Percentiles rank a stretch among this genome's conserved stretches.
Evolutionary conservation across 2,888 invertebrate species (phyloP).

Genomic region (Tetragonula carbonaria): DNA sequence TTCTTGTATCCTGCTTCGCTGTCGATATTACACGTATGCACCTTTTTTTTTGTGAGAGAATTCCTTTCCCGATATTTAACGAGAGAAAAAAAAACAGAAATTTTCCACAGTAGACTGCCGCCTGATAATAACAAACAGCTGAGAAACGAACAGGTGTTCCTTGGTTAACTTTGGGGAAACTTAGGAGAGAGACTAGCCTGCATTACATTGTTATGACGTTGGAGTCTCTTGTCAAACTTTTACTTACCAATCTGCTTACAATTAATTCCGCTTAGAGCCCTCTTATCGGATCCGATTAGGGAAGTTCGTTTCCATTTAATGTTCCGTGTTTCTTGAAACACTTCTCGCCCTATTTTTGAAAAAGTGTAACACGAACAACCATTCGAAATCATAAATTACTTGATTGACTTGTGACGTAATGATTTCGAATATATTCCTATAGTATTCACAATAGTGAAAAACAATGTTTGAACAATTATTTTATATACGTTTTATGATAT

Average conservation of each 20-base stretch:
- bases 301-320: constrained; percentile 60
- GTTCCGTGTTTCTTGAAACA: constrained; percentile 9
- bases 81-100: no score
- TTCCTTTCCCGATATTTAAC: background rate
- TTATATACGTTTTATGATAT: no score
- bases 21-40: constrained; percentile 19
- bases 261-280: constrained; percentile 51
- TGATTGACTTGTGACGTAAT: no score
- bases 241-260: constrained; percentile 68
- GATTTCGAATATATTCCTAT: background rate
- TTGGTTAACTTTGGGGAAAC: constrained; percentile 55
- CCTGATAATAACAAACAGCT: constrained; percentile 67
- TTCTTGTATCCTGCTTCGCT: constrained; percentile 1
- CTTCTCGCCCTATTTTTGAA: background rate
- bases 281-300: constrained; percentile 58
- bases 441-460: no score
- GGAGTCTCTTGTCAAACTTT: constrained; percentile 58
- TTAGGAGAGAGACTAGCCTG: constrained; percentile 44
- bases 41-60: background rate
- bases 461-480: no score
- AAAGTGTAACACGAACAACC: background rate
- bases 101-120: constrained; percentile 64
- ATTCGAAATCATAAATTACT: background rate
- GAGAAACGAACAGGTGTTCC: constrained; percentile 55
- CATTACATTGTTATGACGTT: constrained; percentile 65